These are phyloP conservation scores for Scaptomyza reducta DNA, from an alignment of 2,888 invertebrate species.

Conservation along the genomic window DNA sequence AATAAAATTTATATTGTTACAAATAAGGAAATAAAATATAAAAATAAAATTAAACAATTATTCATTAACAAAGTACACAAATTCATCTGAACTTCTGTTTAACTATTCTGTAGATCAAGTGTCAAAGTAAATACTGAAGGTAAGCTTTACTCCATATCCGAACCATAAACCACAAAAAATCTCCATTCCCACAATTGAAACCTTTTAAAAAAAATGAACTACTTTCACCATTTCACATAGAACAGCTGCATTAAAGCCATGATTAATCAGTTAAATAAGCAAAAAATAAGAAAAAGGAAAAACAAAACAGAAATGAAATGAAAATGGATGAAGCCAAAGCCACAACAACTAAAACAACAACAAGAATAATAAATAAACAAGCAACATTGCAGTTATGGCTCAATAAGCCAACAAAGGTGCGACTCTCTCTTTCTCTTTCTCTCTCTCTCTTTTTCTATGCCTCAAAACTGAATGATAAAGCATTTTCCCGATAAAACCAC, in stretches of 20 bases:
- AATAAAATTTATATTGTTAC: background rate
- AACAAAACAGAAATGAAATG: conserved; percentile 29
- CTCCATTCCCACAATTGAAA: conserved; percentile 1
- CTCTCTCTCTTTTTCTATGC: conserved; percentile 14
- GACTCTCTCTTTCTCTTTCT: conserved; percentile 24
- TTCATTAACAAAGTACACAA: background rate
- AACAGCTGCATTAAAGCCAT: conserved; percentile 60
- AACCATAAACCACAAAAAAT: background rate
- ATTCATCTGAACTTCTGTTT: background rate
- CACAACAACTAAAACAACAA: conserved; percentile 32
- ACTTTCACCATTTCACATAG: conserved; percentile 57
- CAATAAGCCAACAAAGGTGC: conserved; percentile 73
- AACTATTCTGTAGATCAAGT: conserved; percentile 37
- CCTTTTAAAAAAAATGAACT: conserved; percentile 59
- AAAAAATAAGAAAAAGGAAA: conserved; percentile 25
- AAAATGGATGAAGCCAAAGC: conserved; percentile 45
- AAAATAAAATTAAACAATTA: background rate
- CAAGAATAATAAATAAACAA: conserved; percentile 52
- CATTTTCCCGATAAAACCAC: conserved; percentile 68
- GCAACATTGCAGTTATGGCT: conserved; percentile 75
- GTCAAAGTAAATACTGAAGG: background rate
- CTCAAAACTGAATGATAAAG: conserved; percentile 53
- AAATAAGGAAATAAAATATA: background rate
- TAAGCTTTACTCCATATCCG: background rate
- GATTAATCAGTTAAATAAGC: conserved; percentile 75